These are phyloP conservation scores for Microctenopoma steveboyesi DNA, from an alignment of 2,797 vertebrate genomes.

Conservation along the genomic window DNA sequence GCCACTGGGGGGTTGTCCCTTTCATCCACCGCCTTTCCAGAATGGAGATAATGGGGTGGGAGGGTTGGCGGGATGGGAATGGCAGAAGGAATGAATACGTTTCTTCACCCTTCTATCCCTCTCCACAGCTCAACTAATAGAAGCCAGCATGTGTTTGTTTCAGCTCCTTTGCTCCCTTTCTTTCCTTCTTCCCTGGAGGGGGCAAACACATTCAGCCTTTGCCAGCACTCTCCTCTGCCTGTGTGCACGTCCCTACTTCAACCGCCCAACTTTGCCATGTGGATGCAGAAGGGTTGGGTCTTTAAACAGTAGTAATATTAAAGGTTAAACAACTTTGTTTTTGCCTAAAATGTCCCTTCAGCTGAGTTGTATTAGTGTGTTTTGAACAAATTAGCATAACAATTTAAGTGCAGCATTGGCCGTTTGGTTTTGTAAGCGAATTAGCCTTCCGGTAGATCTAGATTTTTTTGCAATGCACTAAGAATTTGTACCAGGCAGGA, in stretches of 20 bases:
- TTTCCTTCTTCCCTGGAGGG: conserved; percentile 72
- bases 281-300: conserved; percentile 35
- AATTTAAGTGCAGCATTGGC: conserved; percentile 48
- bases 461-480: conserved; percentile 21
- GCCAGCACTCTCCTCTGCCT: conserved; percentile 63
- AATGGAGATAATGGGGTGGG: conserved; percentile 82
- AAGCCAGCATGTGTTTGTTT: conserved; percentile 84
- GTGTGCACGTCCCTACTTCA: conserved; percentile 54
- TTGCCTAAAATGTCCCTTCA: conserved; percentile 52
- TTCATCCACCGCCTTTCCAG: conserved; percentile 78
- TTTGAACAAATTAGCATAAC: conserved; percentile 56
- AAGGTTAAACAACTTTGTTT: conserved; percentile 59
- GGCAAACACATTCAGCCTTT: conserved; percentile 75
- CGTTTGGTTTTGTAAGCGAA: conserved; percentile 35
- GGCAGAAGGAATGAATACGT: conserved; percentile 67
- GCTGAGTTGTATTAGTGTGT: conserved; percentile 30
- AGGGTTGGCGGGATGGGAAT: conserved; percentile 59
- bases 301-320: conserved; percentile 32
- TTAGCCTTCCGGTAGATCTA: background rate
- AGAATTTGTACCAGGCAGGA: conserved; percentile 45
- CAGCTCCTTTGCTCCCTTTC: conserved; percentile 79
- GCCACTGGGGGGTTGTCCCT: conserved; percentile 74
- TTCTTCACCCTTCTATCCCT: conserved; percentile 72
- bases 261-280: conserved; percentile 45
- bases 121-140: conserved; percentile 80